Evolutionary conservation across 1,140 invertebrate species (phyloP).

Genomic region (Macrobrachium rosenbergii): DNA sequence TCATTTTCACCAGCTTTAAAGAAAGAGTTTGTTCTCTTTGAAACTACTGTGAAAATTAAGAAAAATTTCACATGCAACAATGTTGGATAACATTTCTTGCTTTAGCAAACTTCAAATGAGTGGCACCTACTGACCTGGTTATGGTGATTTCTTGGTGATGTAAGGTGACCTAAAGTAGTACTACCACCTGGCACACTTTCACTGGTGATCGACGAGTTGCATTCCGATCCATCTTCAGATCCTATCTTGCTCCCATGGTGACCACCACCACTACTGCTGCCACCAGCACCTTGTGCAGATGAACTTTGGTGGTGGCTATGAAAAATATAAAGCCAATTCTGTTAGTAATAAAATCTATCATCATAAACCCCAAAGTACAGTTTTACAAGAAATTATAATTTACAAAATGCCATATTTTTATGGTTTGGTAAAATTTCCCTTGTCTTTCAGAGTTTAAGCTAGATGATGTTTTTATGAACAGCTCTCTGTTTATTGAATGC

Average conservation of each 20-base stretch:
- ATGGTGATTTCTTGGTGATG: slow-evolving; percentile 51
- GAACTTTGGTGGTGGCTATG: slow-evolving; percentile 41
- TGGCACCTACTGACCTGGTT: slow-evolving; percentile 31
- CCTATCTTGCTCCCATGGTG: slow-evolving; percentile 77
- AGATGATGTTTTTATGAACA: no score
- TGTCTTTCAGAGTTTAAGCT: no score
- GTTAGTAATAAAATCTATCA: no score
- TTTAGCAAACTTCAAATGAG: no score
- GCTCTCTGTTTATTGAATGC: no score
- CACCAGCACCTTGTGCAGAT: slow-evolving; percentile 40
- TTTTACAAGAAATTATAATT: no score
- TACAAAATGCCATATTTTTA: neutral
- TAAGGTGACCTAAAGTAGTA: slow-evolving; percentile 64
- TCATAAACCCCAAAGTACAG: no score
- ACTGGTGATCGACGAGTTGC: slow-evolving; percentile 81
- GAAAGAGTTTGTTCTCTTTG: neutral
- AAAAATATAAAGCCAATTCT: neutral
- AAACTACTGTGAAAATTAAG: neutral
- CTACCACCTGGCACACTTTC: slow-evolving; percentile 78
- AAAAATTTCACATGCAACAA: neutral
- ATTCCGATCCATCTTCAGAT: slow-evolving; percentile 83
- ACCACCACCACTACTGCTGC: slow-evolving; percentile 54
- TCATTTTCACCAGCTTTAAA: neutral
- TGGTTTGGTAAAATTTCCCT: no score
- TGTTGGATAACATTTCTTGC: no score